Percentiles rank a stretch among this genome's conserved stretches.
Conservation (phyloP, 2,113 vertebrate genomes). For the Corythaeola cristata region DNA sequence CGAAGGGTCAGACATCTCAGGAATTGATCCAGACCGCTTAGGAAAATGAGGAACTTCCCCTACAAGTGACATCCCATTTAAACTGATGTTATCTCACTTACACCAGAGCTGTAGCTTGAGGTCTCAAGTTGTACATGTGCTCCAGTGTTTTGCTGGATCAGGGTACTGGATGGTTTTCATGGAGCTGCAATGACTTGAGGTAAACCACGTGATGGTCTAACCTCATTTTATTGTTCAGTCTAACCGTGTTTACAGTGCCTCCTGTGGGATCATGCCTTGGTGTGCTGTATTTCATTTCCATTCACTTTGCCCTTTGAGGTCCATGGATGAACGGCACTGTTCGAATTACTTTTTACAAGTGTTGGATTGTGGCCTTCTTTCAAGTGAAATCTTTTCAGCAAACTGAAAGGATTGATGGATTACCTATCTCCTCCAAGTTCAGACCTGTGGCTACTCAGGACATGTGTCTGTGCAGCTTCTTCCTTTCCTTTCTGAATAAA, state of each 20-base stretch:
- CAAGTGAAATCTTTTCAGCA: background rate
- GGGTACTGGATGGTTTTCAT: background rate
- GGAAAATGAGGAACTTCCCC: background rate
- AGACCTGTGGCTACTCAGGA: background rate
- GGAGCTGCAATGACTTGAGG: background rate
- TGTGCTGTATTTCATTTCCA: background rate
- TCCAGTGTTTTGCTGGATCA: background rate
- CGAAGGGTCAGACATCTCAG: background rate
- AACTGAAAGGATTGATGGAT: background rate
- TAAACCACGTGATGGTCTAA: background rate
- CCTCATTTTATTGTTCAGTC: background rate
- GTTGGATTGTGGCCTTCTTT: background rate
- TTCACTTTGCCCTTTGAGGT: background rate
- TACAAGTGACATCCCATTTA: background rate
- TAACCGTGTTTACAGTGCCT: background rate
- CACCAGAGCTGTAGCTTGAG: background rate
- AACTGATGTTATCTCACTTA: background rate
- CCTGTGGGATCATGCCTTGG: background rate
- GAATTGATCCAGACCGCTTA: background rate
- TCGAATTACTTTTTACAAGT: background rate
- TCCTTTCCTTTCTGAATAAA: conserved; percentile 1
- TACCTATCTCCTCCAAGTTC: background rate
- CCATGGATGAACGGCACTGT: background rate
- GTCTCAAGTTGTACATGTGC: background rate
- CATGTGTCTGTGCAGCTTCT: background rate